Percentiles rank a stretch among this genome's conserved stretches.
Evolutionary conservation across 2,888 invertebrate genomes (phyloP).

Genomic region (Synergus gifuensis): DNA sequence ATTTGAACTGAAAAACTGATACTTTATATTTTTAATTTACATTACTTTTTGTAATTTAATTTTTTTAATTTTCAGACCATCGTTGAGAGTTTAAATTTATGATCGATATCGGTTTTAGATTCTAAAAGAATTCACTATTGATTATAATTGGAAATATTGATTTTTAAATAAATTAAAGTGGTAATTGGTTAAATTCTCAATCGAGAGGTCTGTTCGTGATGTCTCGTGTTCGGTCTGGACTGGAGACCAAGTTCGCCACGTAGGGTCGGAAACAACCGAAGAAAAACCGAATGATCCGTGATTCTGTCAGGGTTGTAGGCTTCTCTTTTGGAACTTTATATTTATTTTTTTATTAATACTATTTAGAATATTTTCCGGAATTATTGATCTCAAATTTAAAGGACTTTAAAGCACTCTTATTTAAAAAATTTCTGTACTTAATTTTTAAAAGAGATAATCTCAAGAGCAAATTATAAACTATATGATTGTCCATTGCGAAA

Average conservation of each 20-base stretch:
- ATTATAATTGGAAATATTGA: background rate
- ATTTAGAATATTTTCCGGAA: background rate
- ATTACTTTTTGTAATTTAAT: background rate
- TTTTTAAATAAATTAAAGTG: background rate
- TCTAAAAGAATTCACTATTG: no score
- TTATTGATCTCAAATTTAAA: no score
- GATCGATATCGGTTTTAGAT: background rate
- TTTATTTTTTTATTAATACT: background rate
- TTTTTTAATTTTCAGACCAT: no score
- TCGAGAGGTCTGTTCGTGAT: background rate
- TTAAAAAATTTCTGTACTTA: background rate
- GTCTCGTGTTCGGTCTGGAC: conserved; percentile 12
- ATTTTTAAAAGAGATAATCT: background rate
- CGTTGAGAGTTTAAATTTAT: background rate
- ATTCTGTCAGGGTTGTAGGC: background rate
- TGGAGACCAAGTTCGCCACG: background rate
- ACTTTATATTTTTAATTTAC: background rate
- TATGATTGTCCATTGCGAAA: background rate
- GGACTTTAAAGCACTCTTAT: background rate
- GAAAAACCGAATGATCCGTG: background rate
- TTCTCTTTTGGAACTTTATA: background rate
- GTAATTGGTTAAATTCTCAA: background rate
- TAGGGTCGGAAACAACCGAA: conserved; percentile 19
- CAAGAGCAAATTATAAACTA: background rate
- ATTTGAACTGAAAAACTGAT: background rate